Evolutionary conservation across 2,797 vertebrate genomes (phyloP), one percentile per base, ranked within the genome.

Genomic region (Labroides dimidiatus): DNA sequence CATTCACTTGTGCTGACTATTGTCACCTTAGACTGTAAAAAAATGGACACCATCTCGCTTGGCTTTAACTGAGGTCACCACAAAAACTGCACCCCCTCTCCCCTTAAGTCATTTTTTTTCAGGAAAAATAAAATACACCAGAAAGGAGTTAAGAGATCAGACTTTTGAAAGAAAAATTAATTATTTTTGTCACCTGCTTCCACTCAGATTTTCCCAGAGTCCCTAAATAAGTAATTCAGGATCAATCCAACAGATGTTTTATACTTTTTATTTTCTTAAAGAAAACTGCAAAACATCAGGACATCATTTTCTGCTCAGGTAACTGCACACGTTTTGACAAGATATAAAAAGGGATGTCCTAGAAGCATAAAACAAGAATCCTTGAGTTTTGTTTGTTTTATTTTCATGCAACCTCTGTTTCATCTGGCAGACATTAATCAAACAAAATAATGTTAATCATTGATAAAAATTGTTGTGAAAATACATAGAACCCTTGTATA

Each of bases 381-480:
- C 37, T 10, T 20, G 49, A 58, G 4, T 33, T 4, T 33, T 27
- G 6, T 27, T 61, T 20, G 1, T 33, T 56, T 15, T 12, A 19
- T 4, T 9, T 21, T 4, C 3, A n/a, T 39, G n/a, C 17, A 47
- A 10, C 15, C 20, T 54, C 49, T 14, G 41, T 9, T n/a, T 43
- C 11, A 36, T 55, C 27, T 56, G n/a, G 49, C 21, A 19, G 50
- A 13, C 19, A 44, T n/a, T 44, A 44, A 44, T 10, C n/a, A 42
- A 15, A 47, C 30, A 19, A 24, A 15, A 21, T 53, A 39, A 13
- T 39, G 3, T 13, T 13, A 13, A 13, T 21, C 43, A 14, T 27
- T 59, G 4, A 62, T 33, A 16, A 36, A n/a, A 41, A 21, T 49
- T 43, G 24, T 39, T 49, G 6, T 60, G 42, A 51, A 50, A 27